These are phyloP conservation scores for Catocala fraxini DNA, from an alignment of 2,888 invertebrate species.

Conservation along the genomic window DNA sequence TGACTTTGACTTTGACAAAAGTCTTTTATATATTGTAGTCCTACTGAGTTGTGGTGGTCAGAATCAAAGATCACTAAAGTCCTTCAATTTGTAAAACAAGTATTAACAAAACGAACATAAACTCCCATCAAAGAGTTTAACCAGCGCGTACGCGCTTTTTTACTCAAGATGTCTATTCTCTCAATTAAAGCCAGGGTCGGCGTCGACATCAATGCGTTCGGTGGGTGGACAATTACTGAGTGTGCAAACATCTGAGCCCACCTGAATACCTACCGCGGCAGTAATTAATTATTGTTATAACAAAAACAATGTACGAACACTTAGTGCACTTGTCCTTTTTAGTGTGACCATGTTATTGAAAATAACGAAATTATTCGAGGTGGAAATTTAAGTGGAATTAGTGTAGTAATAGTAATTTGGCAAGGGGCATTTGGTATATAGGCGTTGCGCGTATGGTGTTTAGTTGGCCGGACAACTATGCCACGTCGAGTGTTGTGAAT, in stretches of 20 bases:
- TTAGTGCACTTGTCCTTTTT: conserved; percentile 71
- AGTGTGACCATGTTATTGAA: conserved; percentile 49
- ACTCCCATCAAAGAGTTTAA: conserved; percentile 7
- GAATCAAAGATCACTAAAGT: too few relatives aligned
- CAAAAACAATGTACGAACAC: conserved; percentile 82
- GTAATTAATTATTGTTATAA: conserved; percentile 75
- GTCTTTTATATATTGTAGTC: too few relatives aligned
- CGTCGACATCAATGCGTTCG: conserved; percentile 54
- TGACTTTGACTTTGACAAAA: too few relatives aligned
- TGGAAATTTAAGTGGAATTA: too few relatives aligned
- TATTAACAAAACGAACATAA: too few relatives aligned
- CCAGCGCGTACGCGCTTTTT: conserved; percentile 18
- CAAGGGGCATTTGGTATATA: too few relatives aligned
- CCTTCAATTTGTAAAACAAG: too few relatives aligned
- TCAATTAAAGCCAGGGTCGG: conserved; percentile 66
- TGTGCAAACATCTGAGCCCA: conserved; percentile 80
- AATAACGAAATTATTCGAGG: conserved; percentile 4
- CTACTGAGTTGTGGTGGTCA: too few relatives aligned
- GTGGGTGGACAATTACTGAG: conserved; percentile 83
- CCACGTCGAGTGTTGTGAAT: too few relatives aligned
- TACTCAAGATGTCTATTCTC: conserved; percentile 37
- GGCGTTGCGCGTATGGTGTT: too few relatives aligned
- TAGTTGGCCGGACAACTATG: too few relatives aligned
- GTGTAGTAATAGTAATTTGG: neutral
- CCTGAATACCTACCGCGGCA: conserved; percentile 66